Percentiles rank a stretch among this genome's conserved stretches.
phyloP scores from a whole-genome alignment of 2,888 invertebrate genomes.

The Morinoia aosen region DNA sequence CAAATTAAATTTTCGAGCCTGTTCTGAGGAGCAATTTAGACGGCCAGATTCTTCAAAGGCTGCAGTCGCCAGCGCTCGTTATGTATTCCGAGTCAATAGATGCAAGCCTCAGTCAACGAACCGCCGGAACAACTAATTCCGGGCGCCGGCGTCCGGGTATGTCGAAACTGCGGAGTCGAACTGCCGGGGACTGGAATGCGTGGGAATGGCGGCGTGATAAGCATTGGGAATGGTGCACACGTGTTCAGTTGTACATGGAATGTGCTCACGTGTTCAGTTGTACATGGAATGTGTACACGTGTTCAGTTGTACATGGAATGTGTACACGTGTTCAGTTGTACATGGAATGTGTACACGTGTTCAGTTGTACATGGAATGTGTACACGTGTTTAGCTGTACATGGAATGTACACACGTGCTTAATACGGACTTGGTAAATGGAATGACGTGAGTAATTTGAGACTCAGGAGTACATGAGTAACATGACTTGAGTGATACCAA shows the following conservation, averaged over 20 bases:
- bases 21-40: background rate
- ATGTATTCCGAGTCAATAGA: slow-evolving; percentile 39
- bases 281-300: no score
- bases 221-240: background rate
- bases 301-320: no score
- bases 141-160: background rate
- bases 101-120: slow-evolving; percentile 20
- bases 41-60: background rate
- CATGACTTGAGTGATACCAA: no score
- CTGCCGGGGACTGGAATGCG: background rate
- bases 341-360: no score
- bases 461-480: no score
- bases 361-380: no score
- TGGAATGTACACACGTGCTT: no score
- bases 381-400: no score
- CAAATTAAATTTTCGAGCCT: slow-evolving; percentile 15
- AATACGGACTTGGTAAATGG: no score
- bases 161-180: background rate
- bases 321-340: no score
- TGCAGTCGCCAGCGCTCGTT: slow-evolving; percentile 24
- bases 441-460: no score
- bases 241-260: background rate
- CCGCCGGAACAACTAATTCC: slow-evolving; percentile 17
- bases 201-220: background rate
- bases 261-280: no score